phyloP scores from a whole-genome alignment of 1,140 invertebrate species.

The Eueides isabella region DNA sequence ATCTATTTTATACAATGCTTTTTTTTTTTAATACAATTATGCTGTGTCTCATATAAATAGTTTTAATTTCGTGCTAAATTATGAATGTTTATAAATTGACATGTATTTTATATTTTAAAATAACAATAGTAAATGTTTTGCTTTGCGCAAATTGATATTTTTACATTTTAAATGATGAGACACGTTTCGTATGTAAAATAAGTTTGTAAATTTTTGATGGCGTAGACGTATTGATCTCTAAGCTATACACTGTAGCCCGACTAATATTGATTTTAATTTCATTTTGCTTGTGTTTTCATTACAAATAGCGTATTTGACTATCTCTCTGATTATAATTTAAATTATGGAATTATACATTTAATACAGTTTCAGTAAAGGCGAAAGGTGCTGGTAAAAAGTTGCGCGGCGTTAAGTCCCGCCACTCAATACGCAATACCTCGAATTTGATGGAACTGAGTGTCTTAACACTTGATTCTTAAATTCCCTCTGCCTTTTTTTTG shows the following conservation, averaged over 20 bases:
- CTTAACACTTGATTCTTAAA: too few relatives aligned
- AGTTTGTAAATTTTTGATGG: not conserved
- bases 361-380: not conserved
- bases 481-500: not conserved
- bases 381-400: too few relatives aligned
- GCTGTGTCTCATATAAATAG: not conserved
- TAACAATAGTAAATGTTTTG: not conserved
- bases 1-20: slow-evolving; percentile 16
- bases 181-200: slow-evolving; percentile 7
- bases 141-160: not conserved
- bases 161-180: not conserved
- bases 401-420: too few relatives aligned
- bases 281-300: not conserved
- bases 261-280: slow-evolving; percentile 2
- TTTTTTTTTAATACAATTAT: not conserved
- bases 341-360: not conserved
- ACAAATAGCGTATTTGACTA: slow-evolving; percentile 21
- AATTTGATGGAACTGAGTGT: too few relatives aligned
- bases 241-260: slow-evolving; percentile 6
- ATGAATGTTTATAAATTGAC: not conserved
- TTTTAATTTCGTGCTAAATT: not conserved
- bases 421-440: too few relatives aligned
- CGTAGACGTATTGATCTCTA: slow-evolving; percentile 20
- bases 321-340: not conserved
- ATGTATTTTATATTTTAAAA: not conserved